Evolutionary conservation across 2,888 invertebrate genomes (phyloP), one percentile per base, ranked within the genome.

Genomic region (Hyposoter didymator): DNA sequence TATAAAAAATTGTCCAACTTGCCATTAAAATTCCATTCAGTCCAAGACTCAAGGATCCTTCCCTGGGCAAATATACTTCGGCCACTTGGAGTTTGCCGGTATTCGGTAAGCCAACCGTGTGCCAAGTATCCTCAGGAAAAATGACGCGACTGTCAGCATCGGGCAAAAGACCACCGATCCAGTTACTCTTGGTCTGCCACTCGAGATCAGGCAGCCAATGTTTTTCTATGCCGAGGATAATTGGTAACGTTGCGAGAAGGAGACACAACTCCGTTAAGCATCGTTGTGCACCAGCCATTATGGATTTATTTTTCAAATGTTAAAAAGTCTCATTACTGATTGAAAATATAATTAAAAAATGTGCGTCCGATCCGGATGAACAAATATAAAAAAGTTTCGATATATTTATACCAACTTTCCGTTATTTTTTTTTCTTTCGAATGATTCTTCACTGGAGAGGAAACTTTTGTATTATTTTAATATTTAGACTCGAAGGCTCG

Each of bases 181-280:
- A 94, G 85, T 94, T 94, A 39, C 73, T 81, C 19, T 84, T 82
- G 0, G 89, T 90, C 62, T 84, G 84, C 93, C 93, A 94, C 73
- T 93, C 92, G 47, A 91, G 87, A 87, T 92, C 88, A 19, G 92
- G 92, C 1, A 91, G 86, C 94, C 94, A 94, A 59, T 88, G 82
- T 72, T 93, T 93, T 52, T 91, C 89, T 0, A 87, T 22, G 5
- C 84, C 83, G 0, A 69, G 10, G 12, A 28, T n/a, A 32, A 39
- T 35, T 52, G 17, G 4, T n/a, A n/a, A 43, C 2, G 59, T 64
- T 19, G 28, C 80, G n/a, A 76, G 14, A 12, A 85, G 17, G n/a
- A 78, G 14, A 12, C 59, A 75, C 8, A 74, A 47, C 35, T 19
- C 8, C 19, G 73, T 19, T 43, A 10, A 52, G 32, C 19, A 32